A percentile compares a stretch with the other conserved stretches of the same genome.
Evolutionary conservation across 2,888 invertebrate species (phyloP).

Genomic region (Timandra comae): DNA sequence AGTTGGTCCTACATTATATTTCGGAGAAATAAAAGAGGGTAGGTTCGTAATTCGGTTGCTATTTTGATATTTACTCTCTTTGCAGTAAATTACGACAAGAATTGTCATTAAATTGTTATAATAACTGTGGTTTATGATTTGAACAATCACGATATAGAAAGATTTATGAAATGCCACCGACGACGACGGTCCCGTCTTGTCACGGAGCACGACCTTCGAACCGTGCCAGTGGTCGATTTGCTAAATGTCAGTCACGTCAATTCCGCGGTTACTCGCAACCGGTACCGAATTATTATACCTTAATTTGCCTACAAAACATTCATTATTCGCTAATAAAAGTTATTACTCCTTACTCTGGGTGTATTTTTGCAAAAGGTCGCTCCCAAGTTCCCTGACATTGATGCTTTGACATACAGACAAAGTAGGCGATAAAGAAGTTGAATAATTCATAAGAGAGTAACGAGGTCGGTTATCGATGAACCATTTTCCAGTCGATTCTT

Average conservation of each 20-base stretch:
- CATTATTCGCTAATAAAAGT: slow-evolving; percentile 34
- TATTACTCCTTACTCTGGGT: slow-evolving; percentile 17
- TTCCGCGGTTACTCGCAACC: slow-evolving; percentile 47
- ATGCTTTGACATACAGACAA: slow-evolving; percentile 15
- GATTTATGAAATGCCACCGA: background rate
- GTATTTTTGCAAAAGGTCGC: slow-evolving; percentile 14
- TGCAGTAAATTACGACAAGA: too few relatives aligned
- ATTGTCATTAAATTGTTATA: too few relatives aligned
- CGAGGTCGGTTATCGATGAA: slow-evolving; percentile 33
- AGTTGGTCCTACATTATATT: too few relatives aligned
- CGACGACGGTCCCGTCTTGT: slow-evolving; percentile 7
- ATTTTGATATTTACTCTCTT: too few relatives aligned
- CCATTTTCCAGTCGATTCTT: slow-evolving; percentile 30
- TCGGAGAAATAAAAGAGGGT: background rate
- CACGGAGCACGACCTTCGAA: slow-evolving; percentile 36
- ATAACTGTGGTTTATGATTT: too few relatives aligned
- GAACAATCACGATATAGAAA: slow-evolving; percentile 6
- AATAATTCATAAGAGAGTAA: slow-evolving; percentile 49
- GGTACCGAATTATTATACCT: slow-evolving; percentile 45
- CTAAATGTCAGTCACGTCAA: slow-evolving; percentile 58
- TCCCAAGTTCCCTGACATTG: slow-evolving; percentile 12
- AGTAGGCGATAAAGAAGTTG: slow-evolving; percentile 26
- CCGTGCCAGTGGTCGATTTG: slow-evolving; percentile 34
- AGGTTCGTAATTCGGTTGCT: too few relatives aligned
- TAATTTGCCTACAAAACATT: slow-evolving; percentile 34